A percentile compares a stretch with the other conserved stretches of the same genome.
These are phyloP conservation scores for Leistus spinibarbis DNA, from an alignment of 2,888 invertebrate species.

Conservation along the genomic window DNA sequence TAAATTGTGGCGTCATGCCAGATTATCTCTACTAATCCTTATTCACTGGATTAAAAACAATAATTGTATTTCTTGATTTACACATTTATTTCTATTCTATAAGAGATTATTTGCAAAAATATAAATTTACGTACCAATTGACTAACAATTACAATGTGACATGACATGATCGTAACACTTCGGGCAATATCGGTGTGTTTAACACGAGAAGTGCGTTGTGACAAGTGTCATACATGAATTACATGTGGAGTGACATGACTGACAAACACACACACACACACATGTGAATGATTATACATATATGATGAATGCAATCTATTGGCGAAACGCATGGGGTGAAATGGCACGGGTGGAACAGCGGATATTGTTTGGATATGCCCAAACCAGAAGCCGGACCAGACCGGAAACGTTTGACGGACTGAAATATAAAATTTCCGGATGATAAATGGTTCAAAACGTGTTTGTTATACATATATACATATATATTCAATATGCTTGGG, in stretches of 20 bases:
- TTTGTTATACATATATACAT: neutral
- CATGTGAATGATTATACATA: neutral
- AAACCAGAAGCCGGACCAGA: neutral
- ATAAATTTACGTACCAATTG: too few species aligned
- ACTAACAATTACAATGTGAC: too few species aligned
- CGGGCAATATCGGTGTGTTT: neutral
- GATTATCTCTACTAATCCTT: neutral
- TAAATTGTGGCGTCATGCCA: constrained; percentile 1
- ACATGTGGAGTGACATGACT: too few species aligned
- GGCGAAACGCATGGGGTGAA: neutral
- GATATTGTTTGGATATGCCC: constrained; percentile 5
- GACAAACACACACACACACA: neutral
- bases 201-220: neutral
- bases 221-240: neutral
- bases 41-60: constrained; percentile 3
- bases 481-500: neutral
- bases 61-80: too few species aligned
- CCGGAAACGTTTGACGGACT: constrained; percentile 2
- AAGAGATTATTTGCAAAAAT: too few species aligned
- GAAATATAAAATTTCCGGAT: constrained; percentile 6
- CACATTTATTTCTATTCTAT: too few species aligned
- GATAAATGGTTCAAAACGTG: constrained; percentile 4
- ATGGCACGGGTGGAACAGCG: neutral
- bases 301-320: neutral
- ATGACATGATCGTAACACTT: neutral